A percentile compares a stretch with the other conserved stretches of the same genome.
Evolutionary conservation across 2,888 invertebrate species (phyloP).

Genomic region (Trichopria drosophilae): DNA sequence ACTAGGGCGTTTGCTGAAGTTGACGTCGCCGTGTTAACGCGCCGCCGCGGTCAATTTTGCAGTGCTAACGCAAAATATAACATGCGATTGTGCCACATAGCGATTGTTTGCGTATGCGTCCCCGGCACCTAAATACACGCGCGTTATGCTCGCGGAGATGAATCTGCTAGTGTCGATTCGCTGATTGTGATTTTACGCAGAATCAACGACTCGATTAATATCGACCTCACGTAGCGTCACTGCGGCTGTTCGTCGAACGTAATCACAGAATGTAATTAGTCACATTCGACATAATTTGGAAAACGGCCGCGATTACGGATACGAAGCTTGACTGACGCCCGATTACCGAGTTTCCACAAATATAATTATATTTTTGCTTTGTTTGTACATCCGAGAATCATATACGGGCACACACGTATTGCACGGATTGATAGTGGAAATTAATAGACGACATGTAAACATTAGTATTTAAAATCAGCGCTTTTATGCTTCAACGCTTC

Average conservation of each 20-base stretch:
- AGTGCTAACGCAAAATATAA: conserved; percentile 3
- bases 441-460: too few species aligned
- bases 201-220: conserved; percentile 41
- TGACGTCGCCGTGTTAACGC: conserved; percentile 15
- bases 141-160: neutral
- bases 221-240: conserved; percentile 39
- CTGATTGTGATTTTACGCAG: conserved; percentile 42
- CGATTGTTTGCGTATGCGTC: conserved; percentile 7
- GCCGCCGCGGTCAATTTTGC: conserved; percentile 7
- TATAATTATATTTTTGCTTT: too few species aligned
- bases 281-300: conserved; percentile 28
- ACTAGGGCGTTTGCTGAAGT: too few species aligned
- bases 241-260: conserved; percentile 25
- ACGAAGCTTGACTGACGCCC: too few species aligned
- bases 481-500: too few species aligned
- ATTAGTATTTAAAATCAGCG: too few species aligned
- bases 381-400: too few species aligned
- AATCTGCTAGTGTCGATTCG: conserved; percentile 26
- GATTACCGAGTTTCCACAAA: too few species aligned
- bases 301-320: conserved; percentile 10
- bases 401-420: too few species aligned
- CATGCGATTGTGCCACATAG: neutral
- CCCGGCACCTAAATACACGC: conserved; percentile 14
- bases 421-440: too few species aligned
- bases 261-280: conserved; percentile 41